A percentile compares a stretch with the other conserved stretches of the same genome.
Evolutionary conservation across 35 echinoderm and acorn worm genomes (phyloP).

Genomic region (Lytechinus pictus): DNA sequence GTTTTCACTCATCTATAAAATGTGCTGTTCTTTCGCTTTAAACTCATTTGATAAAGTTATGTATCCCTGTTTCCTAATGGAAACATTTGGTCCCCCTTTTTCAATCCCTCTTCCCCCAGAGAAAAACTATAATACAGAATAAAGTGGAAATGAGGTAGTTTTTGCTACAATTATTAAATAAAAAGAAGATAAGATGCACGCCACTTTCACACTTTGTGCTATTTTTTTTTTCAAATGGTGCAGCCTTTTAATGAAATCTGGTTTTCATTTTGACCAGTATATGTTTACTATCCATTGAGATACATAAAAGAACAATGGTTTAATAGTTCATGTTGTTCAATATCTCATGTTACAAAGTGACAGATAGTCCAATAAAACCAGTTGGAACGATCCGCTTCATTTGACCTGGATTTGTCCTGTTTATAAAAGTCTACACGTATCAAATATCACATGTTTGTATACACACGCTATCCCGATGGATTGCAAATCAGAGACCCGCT

Average conservation of each 20-base stretch:
- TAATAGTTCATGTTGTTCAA: background rate
- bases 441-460: background rate
- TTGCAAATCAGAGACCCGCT: background rate
- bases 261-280: no score
- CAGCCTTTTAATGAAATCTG: no score
- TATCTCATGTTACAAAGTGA: background rate
- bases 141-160: no score
- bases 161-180: no score
- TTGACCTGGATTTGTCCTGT: background rate
- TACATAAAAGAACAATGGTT: background rate
- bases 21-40: background rate
- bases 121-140: background rate
- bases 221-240: no score
- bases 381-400: background rate
- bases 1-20: background rate
- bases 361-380: background rate
- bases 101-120: background rate
- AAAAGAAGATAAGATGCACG: no score
- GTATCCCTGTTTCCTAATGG: no score
- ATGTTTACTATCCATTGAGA: no score
- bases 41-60: background rate
- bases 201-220: no score
- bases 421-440: background rate
- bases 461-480: background rate
- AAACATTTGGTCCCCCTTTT: no score